phyloP scores from a whole-genome alignment of 2,113 vertebrate genomes.

The Proteles cristata region DNA sequence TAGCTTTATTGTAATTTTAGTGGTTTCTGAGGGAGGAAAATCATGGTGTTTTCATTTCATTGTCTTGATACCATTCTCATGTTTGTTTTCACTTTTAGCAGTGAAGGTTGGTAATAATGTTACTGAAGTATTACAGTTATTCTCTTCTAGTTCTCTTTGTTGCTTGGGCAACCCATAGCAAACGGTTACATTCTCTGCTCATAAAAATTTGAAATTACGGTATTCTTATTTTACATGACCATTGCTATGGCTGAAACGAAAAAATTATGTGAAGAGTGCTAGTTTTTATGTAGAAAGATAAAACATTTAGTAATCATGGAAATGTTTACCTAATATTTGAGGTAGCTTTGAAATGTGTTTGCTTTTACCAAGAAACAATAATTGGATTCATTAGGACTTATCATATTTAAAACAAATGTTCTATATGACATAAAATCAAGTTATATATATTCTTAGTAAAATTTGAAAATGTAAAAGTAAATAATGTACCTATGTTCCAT shows the following conservation, averaged over 20 bases:
- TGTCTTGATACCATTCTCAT: not conserved
- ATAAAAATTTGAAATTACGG: conserved; percentile 17
- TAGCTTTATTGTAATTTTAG: not conserved
- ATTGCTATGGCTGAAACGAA: conserved; percentile 25
- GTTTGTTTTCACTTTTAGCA: not conserved
- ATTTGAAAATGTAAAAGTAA: not conserved
- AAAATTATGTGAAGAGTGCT: not conserved
- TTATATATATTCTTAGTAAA: not conserved
- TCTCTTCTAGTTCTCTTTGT: not conserved
- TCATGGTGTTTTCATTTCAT: not conserved
- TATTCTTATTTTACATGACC: not conserved
- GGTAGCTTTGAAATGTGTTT: not conserved
- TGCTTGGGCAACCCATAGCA: not conserved
- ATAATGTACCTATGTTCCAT: not conserved
- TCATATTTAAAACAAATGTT: not conserved
- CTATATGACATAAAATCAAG: not conserved
- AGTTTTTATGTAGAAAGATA: conserved; percentile 34
- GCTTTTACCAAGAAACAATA: not conserved
- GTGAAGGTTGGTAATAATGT: not conserved
- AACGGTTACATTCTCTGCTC: not conserved
- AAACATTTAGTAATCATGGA: conserved; percentile 11
- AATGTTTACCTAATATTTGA: conserved; percentile 39
- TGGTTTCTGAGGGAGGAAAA: conserved; percentile 8
- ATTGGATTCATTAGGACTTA: not conserved
- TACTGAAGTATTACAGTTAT: not conserved